These are phyloP conservation scores for Muschampia staudingeri DNA, from an alignment of 2,888 invertebrate species.

Conservation along the genomic window DNA sequence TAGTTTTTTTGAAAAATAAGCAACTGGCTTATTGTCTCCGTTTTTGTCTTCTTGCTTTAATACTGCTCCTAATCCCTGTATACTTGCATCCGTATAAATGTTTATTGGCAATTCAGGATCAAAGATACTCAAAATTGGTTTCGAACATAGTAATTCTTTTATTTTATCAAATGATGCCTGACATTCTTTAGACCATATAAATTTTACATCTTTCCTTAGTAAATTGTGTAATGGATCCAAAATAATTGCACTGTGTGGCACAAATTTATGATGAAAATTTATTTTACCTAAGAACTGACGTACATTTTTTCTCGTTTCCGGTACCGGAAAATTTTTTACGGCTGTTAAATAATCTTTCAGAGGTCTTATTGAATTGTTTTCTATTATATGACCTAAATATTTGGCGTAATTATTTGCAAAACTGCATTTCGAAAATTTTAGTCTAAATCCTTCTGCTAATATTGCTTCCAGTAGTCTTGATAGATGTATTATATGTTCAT, in stretches of 20 bases:
- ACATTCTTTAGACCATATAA: conserved; percentile 3
- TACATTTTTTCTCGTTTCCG: not conserved
- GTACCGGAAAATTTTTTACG: not conserved
- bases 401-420: not conserved
- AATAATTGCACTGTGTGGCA: conserved; percentile 3
- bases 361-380: not conserved
- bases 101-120: not conserved
- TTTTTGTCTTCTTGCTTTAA: not conserved
- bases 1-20: conserved; percentile 1
- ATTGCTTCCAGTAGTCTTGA: not conserved
- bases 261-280: conserved; percentile 10
- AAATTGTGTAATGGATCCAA: not conserved
- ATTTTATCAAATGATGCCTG: conserved; percentile 7
- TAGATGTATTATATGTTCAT: not conserved
- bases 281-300: not conserved
- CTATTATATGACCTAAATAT: conserved; percentile 3
- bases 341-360: not conserved
- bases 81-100: not conserved
- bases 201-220: not conserved
- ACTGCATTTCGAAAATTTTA: not conserved
- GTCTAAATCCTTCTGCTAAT: not conserved
- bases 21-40: not conserved
- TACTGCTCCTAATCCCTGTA: not conserved
- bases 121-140: not conserved
- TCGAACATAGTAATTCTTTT: not conserved